Evolutionary conservation across 1,140 invertebrate genomes (phyloP), one percentile per base, ranked within the genome.

Genomic region (Procambarus virginalis): DNA sequence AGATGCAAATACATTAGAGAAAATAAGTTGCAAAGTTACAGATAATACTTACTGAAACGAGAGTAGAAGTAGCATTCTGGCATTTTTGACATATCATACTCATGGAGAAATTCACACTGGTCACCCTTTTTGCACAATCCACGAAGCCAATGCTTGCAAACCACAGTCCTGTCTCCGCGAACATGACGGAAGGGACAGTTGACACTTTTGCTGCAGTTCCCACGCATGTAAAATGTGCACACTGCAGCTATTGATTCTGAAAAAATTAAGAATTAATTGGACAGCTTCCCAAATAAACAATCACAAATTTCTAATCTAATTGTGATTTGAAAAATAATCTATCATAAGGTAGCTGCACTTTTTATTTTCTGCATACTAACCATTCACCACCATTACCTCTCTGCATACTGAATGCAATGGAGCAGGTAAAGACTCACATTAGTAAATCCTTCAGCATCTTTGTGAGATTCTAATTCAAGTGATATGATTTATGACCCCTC

Each of bases 21-120:
- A 55, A 55, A 8, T 8, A 55, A 55, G 51, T 55, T 9, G 12
- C 12, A 1, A 55, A 55, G 51, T 12, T 55, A 55, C 12, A 12
- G 51, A 12, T 55, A 55, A 22, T 90, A 95, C 95, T 95, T 94
- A 96, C 95, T 98, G 93, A 98, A 98, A 93, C 97, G 95, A 0
- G 99, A 99, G 94, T 99, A 99, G 94, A 99, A 99, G 94, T 99
- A 99, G 94, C 99, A 99, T 95, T 99, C 99, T 0, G 99, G 99
- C 99, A 99, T 99, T 95, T 99, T 99, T 5, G 98, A 98, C 98
- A 99, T 99, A 94, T 99, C 99, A 95, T 99, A 99, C 94, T 99
- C 99, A 93, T 99, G 99, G 20, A 99, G 95, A 95, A 99, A 99
- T 96, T 99, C 99, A 94, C 99, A 99, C 93, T 99, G 98, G 95